phyloP scores from a whole-genome alignment of 2,113 vertebrate species.

The Microtus ochrogaster region DNA sequence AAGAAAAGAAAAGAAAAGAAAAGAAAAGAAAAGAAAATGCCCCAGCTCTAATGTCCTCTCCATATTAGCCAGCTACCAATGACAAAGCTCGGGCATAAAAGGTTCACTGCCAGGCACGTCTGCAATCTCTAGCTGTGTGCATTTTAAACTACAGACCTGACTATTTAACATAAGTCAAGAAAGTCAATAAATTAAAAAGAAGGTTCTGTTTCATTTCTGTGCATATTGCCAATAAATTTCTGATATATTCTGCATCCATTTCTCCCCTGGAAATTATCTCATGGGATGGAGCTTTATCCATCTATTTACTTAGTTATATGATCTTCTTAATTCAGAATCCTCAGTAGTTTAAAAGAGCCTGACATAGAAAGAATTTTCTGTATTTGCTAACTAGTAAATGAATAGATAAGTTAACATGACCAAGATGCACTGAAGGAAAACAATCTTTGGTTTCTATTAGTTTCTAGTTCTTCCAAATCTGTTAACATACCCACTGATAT shows the following conservation, averaged over 20 bases:
- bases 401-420: background rate
- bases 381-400: background rate
- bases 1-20: slow-evolving; percentile 21
- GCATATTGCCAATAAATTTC: background rate
- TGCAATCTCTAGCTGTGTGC: slow-evolving; percentile 42
- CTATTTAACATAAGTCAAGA: slow-evolving; percentile 61
- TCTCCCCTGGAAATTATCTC: background rate
- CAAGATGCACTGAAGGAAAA: background rate
- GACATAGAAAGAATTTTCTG: background rate
- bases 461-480: background rate
- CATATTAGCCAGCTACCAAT: slow-evolving; percentile 72
- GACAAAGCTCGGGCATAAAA: slow-evolving; percentile 65
- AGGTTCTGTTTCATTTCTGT: background rate
- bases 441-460: background rate
- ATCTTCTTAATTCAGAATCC: background rate
- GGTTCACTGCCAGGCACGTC: slow-evolving; percentile 35
- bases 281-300: background rate
- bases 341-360: too few relatives aligned
- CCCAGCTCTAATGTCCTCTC: slow-evolving; percentile 73
- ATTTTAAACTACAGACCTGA: slow-evolving; percentile 52
- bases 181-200: slow-evolving; percentile 28
- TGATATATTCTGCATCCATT: background rate
- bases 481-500: background rate
- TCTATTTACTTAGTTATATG: background rate
- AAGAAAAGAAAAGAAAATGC: slow-evolving; percentile 48